Evolutionary conservation across 2,113 vertebrate species (phyloP).

Genomic region (Parus major): DNA sequence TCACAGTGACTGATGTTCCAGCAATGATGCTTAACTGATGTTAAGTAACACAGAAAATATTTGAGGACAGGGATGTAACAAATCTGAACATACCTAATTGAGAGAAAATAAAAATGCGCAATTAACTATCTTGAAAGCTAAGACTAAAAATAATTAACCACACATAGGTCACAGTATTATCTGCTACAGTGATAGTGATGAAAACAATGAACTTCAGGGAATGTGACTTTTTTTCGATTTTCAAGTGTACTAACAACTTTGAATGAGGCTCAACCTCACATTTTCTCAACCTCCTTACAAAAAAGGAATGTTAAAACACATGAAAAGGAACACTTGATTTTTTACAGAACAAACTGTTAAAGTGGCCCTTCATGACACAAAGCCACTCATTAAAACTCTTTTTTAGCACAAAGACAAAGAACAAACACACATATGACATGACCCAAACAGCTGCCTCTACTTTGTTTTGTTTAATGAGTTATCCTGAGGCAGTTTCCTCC

Average conservation of each 20-base stretch:
- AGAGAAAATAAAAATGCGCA: background rate
- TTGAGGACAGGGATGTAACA: background rate
- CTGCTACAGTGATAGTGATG: background rate
- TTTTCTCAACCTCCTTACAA: background rate
- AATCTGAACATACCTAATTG: background rate
- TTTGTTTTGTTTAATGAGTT: background rate
- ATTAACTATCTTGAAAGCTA: background rate
- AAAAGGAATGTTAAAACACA: background rate
- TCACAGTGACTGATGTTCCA: background rate
- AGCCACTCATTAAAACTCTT: background rate
- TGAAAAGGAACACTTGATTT: background rate
- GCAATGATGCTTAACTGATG: too few species aligned
- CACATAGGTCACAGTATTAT: background rate
- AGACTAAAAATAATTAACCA: background rate
- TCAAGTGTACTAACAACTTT: background rate
- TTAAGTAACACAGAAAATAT: background rate
- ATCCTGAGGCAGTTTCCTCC: background rate
- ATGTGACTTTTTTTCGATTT: background rate
- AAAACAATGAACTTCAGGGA: background rate
- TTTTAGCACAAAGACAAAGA: background rate
- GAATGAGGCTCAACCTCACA: rapidly evolving
- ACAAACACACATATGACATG: background rate
- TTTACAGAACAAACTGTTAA: background rate
- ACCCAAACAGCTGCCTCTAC: background rate
- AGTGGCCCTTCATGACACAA: background rate